phyloP scores from a whole-genome alignment of 2,113 vertebrate species.

The Leptosomus discolor region DNA sequence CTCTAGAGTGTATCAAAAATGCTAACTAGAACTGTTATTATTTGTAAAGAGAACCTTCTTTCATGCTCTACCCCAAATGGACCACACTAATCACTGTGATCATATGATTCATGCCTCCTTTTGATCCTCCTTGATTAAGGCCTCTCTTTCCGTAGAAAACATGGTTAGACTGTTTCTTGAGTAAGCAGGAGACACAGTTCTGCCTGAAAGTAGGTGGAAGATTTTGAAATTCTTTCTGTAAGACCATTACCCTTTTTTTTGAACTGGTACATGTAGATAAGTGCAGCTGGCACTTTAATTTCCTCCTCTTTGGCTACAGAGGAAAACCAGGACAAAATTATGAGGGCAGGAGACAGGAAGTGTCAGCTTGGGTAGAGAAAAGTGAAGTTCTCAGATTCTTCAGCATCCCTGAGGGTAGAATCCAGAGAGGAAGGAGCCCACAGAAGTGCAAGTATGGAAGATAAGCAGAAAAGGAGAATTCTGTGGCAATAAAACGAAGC shows the following conservation, averaged over 20 bases:
- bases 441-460: not conserved
- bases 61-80: not conserved
- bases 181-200: not conserved
- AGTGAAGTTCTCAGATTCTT: not conserved
- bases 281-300: not conserved
- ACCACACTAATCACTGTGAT: not conserved
- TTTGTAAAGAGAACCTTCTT: not conserved
- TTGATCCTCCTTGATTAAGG: not conserved
- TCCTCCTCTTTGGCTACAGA: not conserved
- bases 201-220: not conserved
- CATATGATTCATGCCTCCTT: not conserved
- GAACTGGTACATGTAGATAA: not conserved
- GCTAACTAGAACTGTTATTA: not conserved
- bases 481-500: not conserved
- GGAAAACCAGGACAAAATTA: not conserved
- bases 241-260: not conserved
- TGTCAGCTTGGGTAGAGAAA: not conserved
- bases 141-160: not conserved
- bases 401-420: not conserved
- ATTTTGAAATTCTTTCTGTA: not conserved
- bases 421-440: not conserved
- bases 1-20: not conserved
- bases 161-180: not conserved
- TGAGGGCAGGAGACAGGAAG: not conserved
- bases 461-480: not conserved